Conservation (phyloP, 2,113 vertebrate species). For the Brienomyrus longianalis region DNA sequence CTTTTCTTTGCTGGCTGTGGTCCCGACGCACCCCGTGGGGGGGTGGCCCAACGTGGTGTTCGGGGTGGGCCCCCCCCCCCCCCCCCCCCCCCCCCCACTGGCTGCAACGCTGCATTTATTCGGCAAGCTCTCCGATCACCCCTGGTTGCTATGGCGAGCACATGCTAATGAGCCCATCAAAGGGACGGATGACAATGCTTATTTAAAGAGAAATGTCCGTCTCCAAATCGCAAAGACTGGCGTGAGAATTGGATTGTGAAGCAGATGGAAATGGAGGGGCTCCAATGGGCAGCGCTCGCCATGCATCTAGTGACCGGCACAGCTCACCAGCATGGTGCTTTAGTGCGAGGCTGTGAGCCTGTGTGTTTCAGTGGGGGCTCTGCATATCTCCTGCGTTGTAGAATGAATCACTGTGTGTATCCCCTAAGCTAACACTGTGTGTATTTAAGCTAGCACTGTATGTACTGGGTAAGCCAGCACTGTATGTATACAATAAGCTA, state of each 20-base stretch:
- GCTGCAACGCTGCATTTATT: background rate
- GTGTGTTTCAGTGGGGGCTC: background rate
- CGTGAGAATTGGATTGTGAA: background rate
- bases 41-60: too few species aligned
- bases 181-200: background rate
- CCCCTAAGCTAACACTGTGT: background rate
- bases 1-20: too few species aligned
- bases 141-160: constrained; percentile 12
- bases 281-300: background rate
- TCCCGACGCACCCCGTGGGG: too few species aligned
- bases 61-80: too few species aligned
- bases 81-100: background rate
- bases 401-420: background rate
- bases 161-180: constrained; percentile 18
- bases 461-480: background rate
- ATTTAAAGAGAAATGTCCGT: background rate
- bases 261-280: background rate
- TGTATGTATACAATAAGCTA: background rate
- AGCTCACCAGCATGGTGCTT: background rate
- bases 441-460: background rate
- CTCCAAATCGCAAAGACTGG: background rate
- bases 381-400: background rate
- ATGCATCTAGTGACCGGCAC: too few species aligned
- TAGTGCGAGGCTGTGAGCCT: background rate
- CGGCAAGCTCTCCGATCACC: constrained; percentile 19